Conservation (phyloP, 92 coral and sea anemone species). For the Porites rus region DNA sequence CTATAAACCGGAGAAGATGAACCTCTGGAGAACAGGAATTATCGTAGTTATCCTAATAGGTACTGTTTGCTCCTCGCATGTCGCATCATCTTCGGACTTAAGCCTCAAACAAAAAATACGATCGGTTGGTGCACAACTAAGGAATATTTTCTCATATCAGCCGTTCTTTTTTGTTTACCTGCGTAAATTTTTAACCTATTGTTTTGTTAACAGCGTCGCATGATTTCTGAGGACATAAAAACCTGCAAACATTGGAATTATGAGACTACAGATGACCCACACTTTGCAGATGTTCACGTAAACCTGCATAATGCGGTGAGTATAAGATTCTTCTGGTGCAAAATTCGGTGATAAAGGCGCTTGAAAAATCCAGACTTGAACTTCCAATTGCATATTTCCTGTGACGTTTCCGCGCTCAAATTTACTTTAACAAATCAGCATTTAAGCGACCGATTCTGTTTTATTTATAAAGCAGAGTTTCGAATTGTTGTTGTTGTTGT, state of each 20-base stretch:
- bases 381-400: too few species aligned
- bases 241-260: conserved; percentile 82
- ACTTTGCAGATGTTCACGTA: conserved; percentile 67
- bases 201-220: conserved; percentile 35
- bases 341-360: not conserved
- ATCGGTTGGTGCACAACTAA: conserved; percentile 1
- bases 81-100: not conserved
- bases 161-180: not conserved
- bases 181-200: not conserved
- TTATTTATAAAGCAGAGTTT: too few species aligned
- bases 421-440: too few species aligned
- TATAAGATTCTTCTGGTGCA: not conserved
- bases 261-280: conserved; percentile 75
- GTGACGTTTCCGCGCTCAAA: too few species aligned
- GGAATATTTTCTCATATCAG: too few species aligned
- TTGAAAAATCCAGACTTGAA: not conserved
- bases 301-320: conserved; percentile 70
- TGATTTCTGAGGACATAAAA: conserved; percentile 54
- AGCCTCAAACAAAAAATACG: conserved; percentile 5
- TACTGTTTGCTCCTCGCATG: not conserved
- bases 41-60: not conserved
- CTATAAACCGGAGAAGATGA: conserved; percentile 10
- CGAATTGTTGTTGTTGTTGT: too few species aligned
- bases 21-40: not conserved
- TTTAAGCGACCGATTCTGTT: too few species aligned